Evolutionary conservation across 2,113 vertebrate species (phyloP).

Genomic region (Seriola quinqueradiata): DNA sequence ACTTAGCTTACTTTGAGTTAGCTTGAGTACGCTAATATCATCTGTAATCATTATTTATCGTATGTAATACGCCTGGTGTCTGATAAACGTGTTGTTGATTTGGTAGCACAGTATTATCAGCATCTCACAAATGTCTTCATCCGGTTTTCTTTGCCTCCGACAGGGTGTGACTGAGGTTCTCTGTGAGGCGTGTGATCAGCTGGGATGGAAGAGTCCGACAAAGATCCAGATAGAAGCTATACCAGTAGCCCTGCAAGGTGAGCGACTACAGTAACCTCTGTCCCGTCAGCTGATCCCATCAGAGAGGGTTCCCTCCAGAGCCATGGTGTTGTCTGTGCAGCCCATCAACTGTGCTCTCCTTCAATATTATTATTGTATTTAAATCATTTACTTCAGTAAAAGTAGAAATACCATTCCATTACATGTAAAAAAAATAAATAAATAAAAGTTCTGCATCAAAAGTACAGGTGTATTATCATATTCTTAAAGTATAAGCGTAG

Average conservation of each 20-base stretch:
- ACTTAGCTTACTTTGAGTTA: slow-evolving; percentile 2
- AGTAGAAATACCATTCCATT: no score
- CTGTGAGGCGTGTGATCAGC: slow-evolving; percentile 95
- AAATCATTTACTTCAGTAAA: no score
- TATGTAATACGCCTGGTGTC: background rate
- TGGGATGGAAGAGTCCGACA: slow-evolving; percentile 96
- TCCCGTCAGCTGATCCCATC: background rate
- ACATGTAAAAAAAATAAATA: no score
- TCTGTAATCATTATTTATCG: background rate
- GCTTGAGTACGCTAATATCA: background rate
- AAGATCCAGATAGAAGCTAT: slow-evolving; percentile 96
- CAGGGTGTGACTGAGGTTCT: slow-evolving; percentile 98
- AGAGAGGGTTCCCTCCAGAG: no score
- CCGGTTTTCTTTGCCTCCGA: background rate
- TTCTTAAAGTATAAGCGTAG: background rate
- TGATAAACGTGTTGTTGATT: background rate
- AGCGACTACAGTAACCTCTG: background rate
- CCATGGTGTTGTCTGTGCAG: no score
- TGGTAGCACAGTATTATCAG: no score
- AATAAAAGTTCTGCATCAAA: no score
- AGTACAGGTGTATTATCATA: background rate
- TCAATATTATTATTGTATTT: no score
- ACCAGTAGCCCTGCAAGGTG: slow-evolving; percentile 94
- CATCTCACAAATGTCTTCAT: background rate
- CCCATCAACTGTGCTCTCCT: no score